Conservation (phyloP, 2,113 vertebrate species). For the Campylomormyrus tamandua region DNA sequence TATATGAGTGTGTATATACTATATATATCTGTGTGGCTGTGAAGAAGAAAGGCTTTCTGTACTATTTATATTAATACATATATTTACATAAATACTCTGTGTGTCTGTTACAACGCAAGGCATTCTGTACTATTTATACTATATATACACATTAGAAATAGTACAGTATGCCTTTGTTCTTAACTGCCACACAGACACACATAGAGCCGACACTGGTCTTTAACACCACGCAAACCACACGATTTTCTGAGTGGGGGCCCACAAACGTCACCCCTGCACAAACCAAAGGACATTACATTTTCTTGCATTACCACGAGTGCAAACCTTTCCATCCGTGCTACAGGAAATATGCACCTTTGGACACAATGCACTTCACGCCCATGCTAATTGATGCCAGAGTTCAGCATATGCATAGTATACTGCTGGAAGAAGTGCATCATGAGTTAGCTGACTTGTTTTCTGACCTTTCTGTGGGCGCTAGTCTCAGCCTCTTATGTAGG, state of each 20-base stretch:
- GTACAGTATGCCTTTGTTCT: background rate
- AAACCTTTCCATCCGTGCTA: background rate
- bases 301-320: background rate
- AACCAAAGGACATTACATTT: background rate
- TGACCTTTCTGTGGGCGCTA: background rate
- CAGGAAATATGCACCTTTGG: background rate
- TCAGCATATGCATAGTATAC: background rate
- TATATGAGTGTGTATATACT: too few species aligned
- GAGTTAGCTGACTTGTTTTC: too few species aligned
- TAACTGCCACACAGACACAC: background rate
- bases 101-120: background rate
- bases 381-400: background rate
- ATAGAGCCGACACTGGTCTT: background rate
- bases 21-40: too few species aligned
- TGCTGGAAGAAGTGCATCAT: background rate
- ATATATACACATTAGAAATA: background rate
- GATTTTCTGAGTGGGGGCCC: background rate
- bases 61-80: too few species aligned
- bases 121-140: background rate
- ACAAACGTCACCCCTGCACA: background rate
- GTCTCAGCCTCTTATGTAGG: background rate
- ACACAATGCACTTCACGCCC: background rate
- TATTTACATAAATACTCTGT: too few species aligned
- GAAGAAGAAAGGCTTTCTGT: too few species aligned
- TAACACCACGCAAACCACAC: background rate